Conservation (phyloP, 2,797 vertebrate genomes). For the Micrastur ruficollis region DNA sequence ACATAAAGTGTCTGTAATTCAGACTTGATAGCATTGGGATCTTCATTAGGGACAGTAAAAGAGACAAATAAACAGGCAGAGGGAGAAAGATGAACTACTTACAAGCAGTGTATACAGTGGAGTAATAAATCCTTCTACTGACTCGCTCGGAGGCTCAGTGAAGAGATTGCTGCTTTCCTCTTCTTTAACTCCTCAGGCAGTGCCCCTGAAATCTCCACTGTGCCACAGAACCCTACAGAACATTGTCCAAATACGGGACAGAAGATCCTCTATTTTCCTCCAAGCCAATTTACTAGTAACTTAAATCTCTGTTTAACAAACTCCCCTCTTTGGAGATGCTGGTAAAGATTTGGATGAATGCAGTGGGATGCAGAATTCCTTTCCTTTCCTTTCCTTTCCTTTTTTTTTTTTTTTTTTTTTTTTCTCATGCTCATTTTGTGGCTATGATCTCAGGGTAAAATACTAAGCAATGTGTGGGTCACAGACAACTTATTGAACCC, state of each 20-base stretch:
- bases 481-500: not conserved
- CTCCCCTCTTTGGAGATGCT: not conserved
- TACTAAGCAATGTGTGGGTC: not conserved
- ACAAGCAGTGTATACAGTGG: not conserved
- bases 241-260: not conserved
- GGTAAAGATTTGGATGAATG: not conserved
- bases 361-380: not conserved
- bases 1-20: not conserved
- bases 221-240: not conserved
- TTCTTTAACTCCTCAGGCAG: not conserved
- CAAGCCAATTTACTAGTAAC: not conserved
- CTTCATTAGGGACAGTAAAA: constrained; percentile 40
- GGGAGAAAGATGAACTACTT: constrained; percentile 14
- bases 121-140: constrained; percentile 13
- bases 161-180: not conserved
- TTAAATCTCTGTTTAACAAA: not conserved
- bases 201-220: not conserved
- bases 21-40: constrained; percentile 4
- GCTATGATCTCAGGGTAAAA: not conserved
- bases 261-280: not conserved
- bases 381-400: not conserved
- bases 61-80: constrained; percentile 34
- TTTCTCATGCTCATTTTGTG: not conserved
- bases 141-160: not conserved
- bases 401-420: not conserved